A percentile compares a stretch with the other conserved stretches of the same genome.
These are phyloP conservation scores for Actinostola sp. DNA, from an alignment of 92 coral and sea anemone species.

Conservation along the genomic window DNA sequence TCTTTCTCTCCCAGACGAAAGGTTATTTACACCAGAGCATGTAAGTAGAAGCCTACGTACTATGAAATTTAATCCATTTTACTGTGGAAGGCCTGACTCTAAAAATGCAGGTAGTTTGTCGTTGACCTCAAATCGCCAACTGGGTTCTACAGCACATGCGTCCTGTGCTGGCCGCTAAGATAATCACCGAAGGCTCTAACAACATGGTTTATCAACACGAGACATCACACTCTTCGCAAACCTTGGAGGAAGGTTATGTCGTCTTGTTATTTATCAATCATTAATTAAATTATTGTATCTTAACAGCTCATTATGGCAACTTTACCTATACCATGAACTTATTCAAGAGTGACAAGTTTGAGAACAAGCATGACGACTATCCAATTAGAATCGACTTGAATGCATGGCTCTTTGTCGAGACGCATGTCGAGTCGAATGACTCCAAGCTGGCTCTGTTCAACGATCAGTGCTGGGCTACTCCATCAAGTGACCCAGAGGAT, in stretches of 20 bases:
- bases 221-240: no score
- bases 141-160: no score
- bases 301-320: constrained; percentile 75
- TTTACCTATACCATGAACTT: constrained; percentile 79
- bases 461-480: constrained; percentile 70
- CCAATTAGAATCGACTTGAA: constrained; percentile 56
- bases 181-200: no score
- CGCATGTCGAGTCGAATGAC: constrained; percentile 62
- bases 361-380: constrained; percentile 34
- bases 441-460: constrained; percentile 70
- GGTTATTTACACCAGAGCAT: constrained; percentile 72
- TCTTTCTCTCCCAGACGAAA: constrained; percentile 78
- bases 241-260: no score
- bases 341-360: constrained; percentile 50
- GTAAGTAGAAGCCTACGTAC: no score
- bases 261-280: neutral
- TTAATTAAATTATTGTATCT: neutral
- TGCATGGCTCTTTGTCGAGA: constrained; percentile 38
- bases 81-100: no score
- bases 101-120: no score
- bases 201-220: no score
- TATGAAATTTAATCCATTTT: no score
- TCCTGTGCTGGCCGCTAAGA: no score
- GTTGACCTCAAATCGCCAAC: no score
- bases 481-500: constrained; percentile 39